Percentiles rank a stretch among this genome's conserved stretches.
Evolutionary conservation across 2,888 invertebrate genomes (phyloP).

Genomic region (Limnephilus marmoratus): DNA sequence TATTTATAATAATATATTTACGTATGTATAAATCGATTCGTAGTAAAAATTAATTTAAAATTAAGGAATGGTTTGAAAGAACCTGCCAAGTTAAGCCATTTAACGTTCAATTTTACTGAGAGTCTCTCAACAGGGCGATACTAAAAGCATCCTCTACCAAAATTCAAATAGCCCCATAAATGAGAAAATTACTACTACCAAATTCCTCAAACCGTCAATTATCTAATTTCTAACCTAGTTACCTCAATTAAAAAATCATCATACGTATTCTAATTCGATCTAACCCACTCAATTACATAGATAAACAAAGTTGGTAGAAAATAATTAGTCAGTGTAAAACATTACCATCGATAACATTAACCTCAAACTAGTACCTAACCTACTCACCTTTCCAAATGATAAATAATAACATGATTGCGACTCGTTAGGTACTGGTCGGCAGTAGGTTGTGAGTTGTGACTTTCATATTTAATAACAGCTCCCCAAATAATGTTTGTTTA

Average conservation of each 20-base stretch:
- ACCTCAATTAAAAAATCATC: neutral
- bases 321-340: neutral
- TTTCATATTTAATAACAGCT: constrained; percentile 14
- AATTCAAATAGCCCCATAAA: neutral
- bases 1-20: too few relatives aligned
- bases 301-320: constrained; percentile 14
- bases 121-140: neutral
- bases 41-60: too few relatives aligned
- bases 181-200: neutral
- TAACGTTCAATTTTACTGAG: neutral
- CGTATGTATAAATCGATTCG: too few relatives aligned
- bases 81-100: neutral
- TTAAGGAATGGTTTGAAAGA: neutral
- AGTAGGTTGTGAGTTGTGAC: neutral
- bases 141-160: neutral
- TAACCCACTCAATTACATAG: neutral
- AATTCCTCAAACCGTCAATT: neutral
- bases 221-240: neutral
- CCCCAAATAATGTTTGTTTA: constrained; percentile 64
- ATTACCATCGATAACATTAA: neutral
- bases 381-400: neutral
- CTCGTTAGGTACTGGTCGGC: neutral
- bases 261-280: neutral
- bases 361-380: neutral
- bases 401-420: neutral